These are phyloP conservation scores for Xylota sylvarum DNA, from an alignment of 2,888 invertebrate genomes.

Conservation along the genomic window DNA sequence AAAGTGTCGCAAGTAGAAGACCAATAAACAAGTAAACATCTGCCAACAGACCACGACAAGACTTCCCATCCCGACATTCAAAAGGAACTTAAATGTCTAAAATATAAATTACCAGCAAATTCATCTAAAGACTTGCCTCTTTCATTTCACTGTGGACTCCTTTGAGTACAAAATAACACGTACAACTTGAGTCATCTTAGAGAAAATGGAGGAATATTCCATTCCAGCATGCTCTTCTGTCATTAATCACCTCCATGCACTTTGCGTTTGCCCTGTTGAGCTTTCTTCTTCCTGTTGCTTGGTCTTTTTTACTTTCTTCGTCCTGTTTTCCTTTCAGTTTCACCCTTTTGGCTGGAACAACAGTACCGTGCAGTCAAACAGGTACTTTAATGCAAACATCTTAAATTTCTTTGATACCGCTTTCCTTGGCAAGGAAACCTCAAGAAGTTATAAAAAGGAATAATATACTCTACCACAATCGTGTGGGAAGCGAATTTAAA, in stretches of 20 bases:
- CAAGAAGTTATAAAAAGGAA: constrained; percentile 2
- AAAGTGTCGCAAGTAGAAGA: no score
- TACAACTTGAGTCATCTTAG: constrained; percentile 9
- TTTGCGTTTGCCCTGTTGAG: constrained; percentile 23
- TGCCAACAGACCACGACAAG: no score
- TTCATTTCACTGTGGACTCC: not conserved
- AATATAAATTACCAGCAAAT: not conserved
- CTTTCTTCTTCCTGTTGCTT: constrained; percentile 4
- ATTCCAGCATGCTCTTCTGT: constrained; percentile 3
- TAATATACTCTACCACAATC: not conserved
- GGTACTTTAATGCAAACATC: constrained; percentile 26
- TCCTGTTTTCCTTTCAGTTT: not conserved
- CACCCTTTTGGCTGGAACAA: constrained; percentile 1
- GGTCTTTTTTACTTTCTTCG: not conserved
- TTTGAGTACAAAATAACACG: constrained; percentile 24
- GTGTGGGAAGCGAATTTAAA: constrained; percentile 9
- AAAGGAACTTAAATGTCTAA: not conserved
- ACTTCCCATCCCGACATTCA: no score
- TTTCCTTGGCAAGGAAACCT: not conserved
- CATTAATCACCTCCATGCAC: constrained; percentile 44
- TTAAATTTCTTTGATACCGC: constrained; percentile 24
- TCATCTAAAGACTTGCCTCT: not conserved
- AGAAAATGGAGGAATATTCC: not conserved
- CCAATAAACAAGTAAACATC: no score
- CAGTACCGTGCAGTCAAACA: not conserved